Percentiles rank a stretch among this genome's conserved stretches.
Conservation (phyloP, 2,888 invertebrate species). For the Drosophila lacicola region DNA sequence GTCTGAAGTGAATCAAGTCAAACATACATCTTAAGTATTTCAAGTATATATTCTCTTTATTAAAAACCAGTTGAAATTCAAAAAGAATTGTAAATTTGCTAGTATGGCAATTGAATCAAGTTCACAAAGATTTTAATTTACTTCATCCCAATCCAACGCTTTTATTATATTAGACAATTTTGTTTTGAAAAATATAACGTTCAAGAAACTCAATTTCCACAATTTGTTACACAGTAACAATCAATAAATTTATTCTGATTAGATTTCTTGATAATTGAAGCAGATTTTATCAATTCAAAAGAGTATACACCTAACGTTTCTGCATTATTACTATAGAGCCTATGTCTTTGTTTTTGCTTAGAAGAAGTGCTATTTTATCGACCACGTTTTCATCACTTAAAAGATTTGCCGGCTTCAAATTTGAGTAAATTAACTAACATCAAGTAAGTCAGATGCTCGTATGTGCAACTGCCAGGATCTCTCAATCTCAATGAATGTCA, state of each 20-base stretch:
- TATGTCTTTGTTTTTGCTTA: not conserved
- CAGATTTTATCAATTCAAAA: too few species aligned
- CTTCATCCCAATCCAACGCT: too few species aligned
- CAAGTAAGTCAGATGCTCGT: constrained; percentile 21
- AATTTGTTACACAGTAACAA: too few species aligned
- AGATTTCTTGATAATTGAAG: too few species aligned
- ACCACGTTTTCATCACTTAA: constrained; percentile 45
- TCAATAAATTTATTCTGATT: too few species aligned
- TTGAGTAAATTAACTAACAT: constrained; percentile 51
- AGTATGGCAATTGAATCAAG: too few species aligned
- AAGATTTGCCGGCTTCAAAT: constrained; percentile 41
- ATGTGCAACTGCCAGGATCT: constrained; percentile 29
- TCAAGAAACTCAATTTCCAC: too few species aligned
- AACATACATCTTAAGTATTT: not conserved
- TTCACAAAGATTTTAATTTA: too few species aligned
- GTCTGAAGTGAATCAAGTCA: not conserved
- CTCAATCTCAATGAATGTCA: constrained; percentile 35
- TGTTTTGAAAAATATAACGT: too few species aligned
- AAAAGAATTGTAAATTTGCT: too few species aligned
- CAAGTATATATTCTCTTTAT: not conserved
- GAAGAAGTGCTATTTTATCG: not conserved
- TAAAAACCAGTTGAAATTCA: not conserved
- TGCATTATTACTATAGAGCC: not conserved
- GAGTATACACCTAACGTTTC: not conserved
- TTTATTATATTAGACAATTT: too few species aligned